Evolutionary conservation across 35 echinoderm and acorn worm species (phyloP), one percentile per base, ranked within the genome.

Genomic region (Ptychodera flava): DNA sequence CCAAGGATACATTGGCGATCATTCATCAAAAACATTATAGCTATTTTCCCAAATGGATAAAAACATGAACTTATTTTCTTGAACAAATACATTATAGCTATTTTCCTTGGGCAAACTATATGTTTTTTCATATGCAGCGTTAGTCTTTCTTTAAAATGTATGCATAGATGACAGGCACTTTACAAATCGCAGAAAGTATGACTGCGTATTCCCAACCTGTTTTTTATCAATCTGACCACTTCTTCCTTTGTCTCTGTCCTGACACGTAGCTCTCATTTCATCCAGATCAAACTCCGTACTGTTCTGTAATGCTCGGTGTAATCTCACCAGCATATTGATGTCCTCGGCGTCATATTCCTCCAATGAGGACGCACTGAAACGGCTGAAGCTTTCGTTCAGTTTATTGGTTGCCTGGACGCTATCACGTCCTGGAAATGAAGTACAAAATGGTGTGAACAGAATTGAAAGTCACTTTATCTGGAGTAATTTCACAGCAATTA

Each of bases 181-280:
- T n/a, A n/a, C n/a, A n/a, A n/a, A n/a, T n/a, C n/a, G n/a, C n/a
- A n/a, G n/a, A n/a, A n/a, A n/a, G n/a, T n/a, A n/a, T n/a, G n/a
- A n/a, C n/a, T n/a, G n/a, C n/a, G n/a, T n/a, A n/a, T n/a, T n/a
- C n/a, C n/a, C n/a, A n/a, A 97, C 95, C 80, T 87, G 80, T 94
- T 91, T 97, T 52, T 77, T 86, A n/a, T 89, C 92, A 1, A 97
- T 83, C 2, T 89, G 76, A 0, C 95, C 95, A 90, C 93, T 93
- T 36, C 85, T 77, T 0, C 82, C 35, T 35, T 52, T 88, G 53
- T 97, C 95, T 75, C 81, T 92, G 35, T 84, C 85, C 79, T 97
- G 84, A 87, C 89, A 92, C 2, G 91, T 34, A 14, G 87, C 30
- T 28, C 95, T 87, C 77, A 97, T 88, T 45, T 92, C 90, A 30